These are phyloP conservation scores for Aricia artaxerxes DNA, from an alignment of 2,888 invertebrate species.

Conservation along the genomic window DNA sequence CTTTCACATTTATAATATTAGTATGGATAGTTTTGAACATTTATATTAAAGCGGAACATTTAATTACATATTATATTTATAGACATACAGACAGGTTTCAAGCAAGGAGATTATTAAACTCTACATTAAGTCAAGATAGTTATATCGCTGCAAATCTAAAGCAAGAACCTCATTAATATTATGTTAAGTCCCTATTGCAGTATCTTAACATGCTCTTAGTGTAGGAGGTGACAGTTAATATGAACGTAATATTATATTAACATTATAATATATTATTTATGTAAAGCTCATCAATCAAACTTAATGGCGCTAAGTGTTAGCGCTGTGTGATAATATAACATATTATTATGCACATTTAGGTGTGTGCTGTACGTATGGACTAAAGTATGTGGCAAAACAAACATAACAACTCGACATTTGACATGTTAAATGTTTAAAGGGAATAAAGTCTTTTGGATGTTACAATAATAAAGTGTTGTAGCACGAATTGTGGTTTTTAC, in stretches of 20 bases:
- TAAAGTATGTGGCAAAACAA: too few relatives aligned
- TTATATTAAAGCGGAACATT: not conserved
- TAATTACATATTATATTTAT: not conserved
- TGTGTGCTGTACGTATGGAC: not conserved
- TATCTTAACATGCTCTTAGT: not conserved
- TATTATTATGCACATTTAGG: not conserved
- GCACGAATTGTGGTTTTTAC: too few relatives aligned
- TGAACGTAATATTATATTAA: not conserved
- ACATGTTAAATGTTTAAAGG: too few relatives aligned
- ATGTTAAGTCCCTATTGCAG: slow-evolving; percentile 6
- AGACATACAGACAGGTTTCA: not conserved
- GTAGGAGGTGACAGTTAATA: not conserved
- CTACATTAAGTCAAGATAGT: not conserved
- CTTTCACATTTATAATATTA: too few relatives aligned
- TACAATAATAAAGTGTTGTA: too few relatives aligned
- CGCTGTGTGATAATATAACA: not conserved
- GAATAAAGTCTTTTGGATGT: too few relatives aligned
- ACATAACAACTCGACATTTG: too few relatives aligned
- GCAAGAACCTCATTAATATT: not conserved
- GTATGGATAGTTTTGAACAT: not conserved
- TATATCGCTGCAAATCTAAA: not conserved
- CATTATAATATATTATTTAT: not conserved
- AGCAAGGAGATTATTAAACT: not conserved
- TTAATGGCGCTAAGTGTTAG: not conserved
- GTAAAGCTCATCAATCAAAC: slow-evolving; percentile 12